phyloP scores from a whole-genome alignment of 2,888 invertebrate species.

The Drosophila greeni region DNA sequence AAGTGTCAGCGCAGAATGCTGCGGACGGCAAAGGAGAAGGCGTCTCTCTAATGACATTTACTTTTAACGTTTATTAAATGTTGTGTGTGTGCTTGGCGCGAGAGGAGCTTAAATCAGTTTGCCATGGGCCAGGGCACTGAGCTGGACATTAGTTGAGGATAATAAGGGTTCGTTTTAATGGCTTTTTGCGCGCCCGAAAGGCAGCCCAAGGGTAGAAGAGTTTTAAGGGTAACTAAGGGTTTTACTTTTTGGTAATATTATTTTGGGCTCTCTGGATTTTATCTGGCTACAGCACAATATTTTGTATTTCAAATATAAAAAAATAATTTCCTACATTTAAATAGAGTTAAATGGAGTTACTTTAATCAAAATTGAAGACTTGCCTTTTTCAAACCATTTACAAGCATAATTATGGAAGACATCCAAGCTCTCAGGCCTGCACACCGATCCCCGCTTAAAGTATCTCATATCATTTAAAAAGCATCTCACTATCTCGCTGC shows the following conservation, averaged over 20 bases:
- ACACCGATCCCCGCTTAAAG: conserved; percentile 6
- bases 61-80: conserved; percentile 74
- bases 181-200: conserved; percentile 19
- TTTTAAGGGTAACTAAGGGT: conserved; percentile 9
- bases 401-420: neutral
- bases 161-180: conserved; percentile 43
- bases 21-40: conserved; percentile 13
- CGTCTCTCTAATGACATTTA: conserved; percentile 67
- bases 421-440: neutral
- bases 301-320: neutral
- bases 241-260: neutral
- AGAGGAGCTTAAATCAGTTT: conserved; percentile 65
- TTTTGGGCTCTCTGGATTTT: neutral
- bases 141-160: conserved; percentile 42
- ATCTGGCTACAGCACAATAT: neutral
- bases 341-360: neutral
- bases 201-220: conserved; percentile 27
- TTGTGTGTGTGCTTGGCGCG: conserved; percentile 29
- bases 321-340: neutral
- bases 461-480: conserved; percentile 34
- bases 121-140: conserved; percentile 29
- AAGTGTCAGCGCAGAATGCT: conserved; percentile 67
- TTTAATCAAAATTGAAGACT: conserved; percentile 1
- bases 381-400: neutral
- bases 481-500: conserved; percentile 7